Conservation (phyloP, 2,888 invertebrate species). For the Meghimatium bilineatum region DNA sequence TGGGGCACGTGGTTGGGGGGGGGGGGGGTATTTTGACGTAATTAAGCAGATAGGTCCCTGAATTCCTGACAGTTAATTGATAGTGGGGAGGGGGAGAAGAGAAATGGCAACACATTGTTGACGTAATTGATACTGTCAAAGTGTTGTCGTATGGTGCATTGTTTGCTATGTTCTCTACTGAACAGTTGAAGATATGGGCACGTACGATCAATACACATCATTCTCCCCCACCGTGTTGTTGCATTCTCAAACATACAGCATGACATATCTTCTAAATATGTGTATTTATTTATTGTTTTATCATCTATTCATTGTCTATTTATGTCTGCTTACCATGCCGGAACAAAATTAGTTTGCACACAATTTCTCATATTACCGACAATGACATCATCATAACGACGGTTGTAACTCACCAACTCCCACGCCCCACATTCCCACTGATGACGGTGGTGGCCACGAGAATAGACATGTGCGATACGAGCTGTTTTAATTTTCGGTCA, state of each 20-base stretch:
- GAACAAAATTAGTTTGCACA: background rate
- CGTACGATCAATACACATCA: too few relatives aligned
- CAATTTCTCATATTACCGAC: background rate
- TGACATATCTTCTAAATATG: background rate
- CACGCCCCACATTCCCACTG: background rate
- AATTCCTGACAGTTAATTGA: too few relatives aligned
- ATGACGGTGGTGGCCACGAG: background rate
- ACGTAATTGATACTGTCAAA: too few relatives aligned
- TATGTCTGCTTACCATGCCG: background rate
- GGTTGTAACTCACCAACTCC: background rate
- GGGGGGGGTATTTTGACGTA: too few relatives aligned
- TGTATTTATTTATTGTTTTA: background rate
- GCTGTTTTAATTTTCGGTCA: background rate
- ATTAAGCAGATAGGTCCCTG: too few relatives aligned
- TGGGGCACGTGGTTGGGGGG: too few relatives aligned
- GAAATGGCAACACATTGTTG: too few relatives aligned
- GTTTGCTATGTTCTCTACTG: too few relatives aligned
- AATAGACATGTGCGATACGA: background rate
- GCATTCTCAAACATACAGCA: background rate
- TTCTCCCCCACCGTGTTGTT: too few relatives aligned
- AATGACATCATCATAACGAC: background rate
- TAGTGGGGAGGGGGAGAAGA: too few relatives aligned
- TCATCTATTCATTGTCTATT: background rate
- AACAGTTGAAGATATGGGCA: too few relatives aligned
- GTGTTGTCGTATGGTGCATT: too few relatives aligned